Evolutionary conservation across 2,888 invertebrate genomes (phyloP).

Genomic region (Aricia artaxerxes): DNA sequence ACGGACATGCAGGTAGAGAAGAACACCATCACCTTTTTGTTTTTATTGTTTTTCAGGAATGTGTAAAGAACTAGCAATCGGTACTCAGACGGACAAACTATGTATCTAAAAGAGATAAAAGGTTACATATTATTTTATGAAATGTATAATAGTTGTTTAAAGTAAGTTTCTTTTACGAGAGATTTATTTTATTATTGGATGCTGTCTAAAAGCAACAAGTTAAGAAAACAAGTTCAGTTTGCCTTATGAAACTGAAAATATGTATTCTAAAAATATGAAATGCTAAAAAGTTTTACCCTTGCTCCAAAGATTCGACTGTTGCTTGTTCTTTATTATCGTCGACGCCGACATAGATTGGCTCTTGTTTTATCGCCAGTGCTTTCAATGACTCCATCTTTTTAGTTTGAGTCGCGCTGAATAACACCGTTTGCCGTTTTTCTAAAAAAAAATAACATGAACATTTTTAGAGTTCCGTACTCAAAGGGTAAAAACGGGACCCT

Average conservation of each 20-base stretch:
- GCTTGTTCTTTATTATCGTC: constrained; percentile 92
- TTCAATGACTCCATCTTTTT: constrained; percentile 94
- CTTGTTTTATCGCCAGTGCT: constrained; percentile 93
- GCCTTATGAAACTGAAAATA: neutral
- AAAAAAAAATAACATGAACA: constrained; percentile 42
- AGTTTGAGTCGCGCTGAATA: constrained; percentile 98
- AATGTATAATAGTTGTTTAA: too few species aligned
- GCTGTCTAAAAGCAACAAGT: too few species aligned
- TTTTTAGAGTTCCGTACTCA: too few species aligned
- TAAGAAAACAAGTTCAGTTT: too few species aligned
- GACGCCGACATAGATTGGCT: constrained; percentile 96
- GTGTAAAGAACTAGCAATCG: constrained; percentile 96
- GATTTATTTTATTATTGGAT: too few species aligned
- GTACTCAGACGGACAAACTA: constrained; percentile 97
- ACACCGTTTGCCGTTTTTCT: constrained; percentile 97
- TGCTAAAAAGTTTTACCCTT: constrained; percentile 74
- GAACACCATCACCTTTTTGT: constrained; percentile 98
- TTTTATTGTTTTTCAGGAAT: constrained; percentile 96
- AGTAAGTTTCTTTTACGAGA: too few species aligned
- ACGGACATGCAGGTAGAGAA: constrained; percentile 98
- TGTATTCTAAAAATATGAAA: neutral
- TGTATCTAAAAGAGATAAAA: constrained; percentile 82
- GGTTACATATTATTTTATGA: neutral
- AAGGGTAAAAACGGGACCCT: too few species aligned
- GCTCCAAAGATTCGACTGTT: constrained; percentile 90